Conservation (phyloP, 2,113 vertebrate genomes). For the Danionella cerebrum region DNA sequence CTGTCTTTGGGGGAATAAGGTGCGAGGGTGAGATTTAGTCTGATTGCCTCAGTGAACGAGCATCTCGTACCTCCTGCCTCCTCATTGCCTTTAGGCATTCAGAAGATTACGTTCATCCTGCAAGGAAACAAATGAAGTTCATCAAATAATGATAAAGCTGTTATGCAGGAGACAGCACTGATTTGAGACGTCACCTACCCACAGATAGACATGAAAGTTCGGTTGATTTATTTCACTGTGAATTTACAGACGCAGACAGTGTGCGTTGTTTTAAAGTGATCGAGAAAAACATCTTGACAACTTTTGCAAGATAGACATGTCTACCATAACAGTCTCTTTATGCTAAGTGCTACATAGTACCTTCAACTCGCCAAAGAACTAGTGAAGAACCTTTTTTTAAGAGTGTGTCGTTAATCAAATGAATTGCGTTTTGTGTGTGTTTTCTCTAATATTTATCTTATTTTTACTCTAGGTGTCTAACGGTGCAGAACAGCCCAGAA, state of each 20-base stretch:
- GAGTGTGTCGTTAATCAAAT: no score
- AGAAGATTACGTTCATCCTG: constrained; percentile 34
- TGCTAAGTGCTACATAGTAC: no score
- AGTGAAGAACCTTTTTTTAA: no score
- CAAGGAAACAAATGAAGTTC: constrained; percentile 39
- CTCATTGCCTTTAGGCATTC: constrained; percentile 26
- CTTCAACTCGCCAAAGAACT: no score
- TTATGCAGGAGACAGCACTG: constrained; percentile 39
- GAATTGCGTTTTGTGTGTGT: no score
- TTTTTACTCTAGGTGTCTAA: constrained; percentile 73
- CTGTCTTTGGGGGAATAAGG: neutral
- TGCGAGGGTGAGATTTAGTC: constrained; percentile 10
- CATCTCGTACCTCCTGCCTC: constrained; percentile 8
- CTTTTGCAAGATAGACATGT: no score
- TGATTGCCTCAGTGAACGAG: neutral
- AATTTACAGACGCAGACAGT: neutral
- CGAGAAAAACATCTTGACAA: no score
- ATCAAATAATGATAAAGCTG: constrained; percentile 46
- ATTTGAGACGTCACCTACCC: constrained; percentile 34
- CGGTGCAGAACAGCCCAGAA: constrained; percentile 80
- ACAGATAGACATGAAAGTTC: constrained; percentile 22
- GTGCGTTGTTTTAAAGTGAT: no score
- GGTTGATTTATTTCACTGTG: neutral
- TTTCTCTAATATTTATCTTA: no score
- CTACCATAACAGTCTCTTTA: no score